phyloP scores from a whole-genome alignment of 2,113 vertebrate species.

The Odocoileus virginianus region DNA sequence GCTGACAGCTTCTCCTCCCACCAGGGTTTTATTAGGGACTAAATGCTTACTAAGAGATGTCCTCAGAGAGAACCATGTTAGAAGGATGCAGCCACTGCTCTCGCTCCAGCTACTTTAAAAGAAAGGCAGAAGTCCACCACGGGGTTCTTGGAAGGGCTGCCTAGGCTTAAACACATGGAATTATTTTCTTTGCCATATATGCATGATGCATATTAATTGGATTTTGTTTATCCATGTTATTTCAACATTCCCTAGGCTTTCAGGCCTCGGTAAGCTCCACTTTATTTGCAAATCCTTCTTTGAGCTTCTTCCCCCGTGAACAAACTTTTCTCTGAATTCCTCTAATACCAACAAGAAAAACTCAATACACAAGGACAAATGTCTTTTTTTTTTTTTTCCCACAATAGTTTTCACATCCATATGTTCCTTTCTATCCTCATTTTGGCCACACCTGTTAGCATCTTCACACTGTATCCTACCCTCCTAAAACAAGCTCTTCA shows the following conservation, averaged over 20 bases:
- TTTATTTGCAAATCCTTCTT: slow-evolving; percentile 36
- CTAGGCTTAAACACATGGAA: background rate
- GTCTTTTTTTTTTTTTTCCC: background rate
- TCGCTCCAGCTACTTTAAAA: background rate
- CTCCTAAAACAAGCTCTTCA: background rate
- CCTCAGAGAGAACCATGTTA: background rate
- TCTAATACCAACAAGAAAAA: background rate
- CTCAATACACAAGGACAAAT: background rate
- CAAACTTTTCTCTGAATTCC: background rate
- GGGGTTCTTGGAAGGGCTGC: background rate
- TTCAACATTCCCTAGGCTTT: background rate
- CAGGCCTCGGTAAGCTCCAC: background rate
- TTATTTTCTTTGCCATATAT: background rate
- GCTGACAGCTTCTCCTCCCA: background rate
- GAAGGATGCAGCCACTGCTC: background rate
- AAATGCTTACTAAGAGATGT: background rate
- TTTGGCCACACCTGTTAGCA: background rate
- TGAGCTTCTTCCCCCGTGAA: background rate
- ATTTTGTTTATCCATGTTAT: background rate
- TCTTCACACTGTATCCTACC: background rate
- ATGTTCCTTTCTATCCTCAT: background rate
- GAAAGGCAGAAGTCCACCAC: background rate
- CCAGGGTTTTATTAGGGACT: background rate
- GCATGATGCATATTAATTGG: background rate
- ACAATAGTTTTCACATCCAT: background rate